These are phyloP conservation scores for Araneus ventricosus DNA, from an alignment of 1,140 invertebrate species.

Conservation along the genomic window DNA sequence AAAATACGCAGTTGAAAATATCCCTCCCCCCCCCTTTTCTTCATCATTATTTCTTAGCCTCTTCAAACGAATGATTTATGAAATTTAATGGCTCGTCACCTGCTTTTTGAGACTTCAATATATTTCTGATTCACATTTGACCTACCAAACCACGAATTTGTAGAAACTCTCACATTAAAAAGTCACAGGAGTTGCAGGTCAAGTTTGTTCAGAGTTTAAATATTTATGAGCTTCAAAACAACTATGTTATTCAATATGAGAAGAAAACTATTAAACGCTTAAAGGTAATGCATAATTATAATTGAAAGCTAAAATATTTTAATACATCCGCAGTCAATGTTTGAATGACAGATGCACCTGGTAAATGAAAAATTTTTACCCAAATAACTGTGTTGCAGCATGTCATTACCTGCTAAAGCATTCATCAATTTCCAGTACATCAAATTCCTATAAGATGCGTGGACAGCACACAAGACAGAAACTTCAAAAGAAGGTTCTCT, in stretches of 20 bases:
- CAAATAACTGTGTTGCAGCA: background rate
- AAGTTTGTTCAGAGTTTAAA: background rate
- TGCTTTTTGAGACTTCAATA: background rate
- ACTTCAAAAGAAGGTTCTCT: too few species aligned
- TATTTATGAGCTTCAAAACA: background rate
- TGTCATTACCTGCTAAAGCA: background rate
- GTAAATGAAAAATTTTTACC: background rate
- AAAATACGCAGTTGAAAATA: background rate
- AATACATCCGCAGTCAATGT: background rate
- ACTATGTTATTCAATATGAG: background rate
- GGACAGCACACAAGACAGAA: too few species aligned
- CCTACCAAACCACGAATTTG: background rate
- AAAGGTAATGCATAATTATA: background rate
- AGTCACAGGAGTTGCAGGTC: background rate
- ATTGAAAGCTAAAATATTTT: background rate
- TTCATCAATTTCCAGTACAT: background rate
- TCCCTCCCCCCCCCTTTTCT: background rate
- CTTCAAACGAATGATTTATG: background rate
- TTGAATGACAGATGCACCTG: conserved; percentile 1
- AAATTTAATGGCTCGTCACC: background rate
- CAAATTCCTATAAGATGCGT: background rate
- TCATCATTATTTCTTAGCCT: background rate
- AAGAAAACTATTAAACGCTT: background rate
- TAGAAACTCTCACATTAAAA: background rate
- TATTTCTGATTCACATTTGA: conserved; percentile 1